Percentiles rank a stretch among this genome's conserved stretches.
Evolutionary conservation across 2,113 vertebrate species (phyloP).

Genomic region (Clarias gariepinus): DNA sequence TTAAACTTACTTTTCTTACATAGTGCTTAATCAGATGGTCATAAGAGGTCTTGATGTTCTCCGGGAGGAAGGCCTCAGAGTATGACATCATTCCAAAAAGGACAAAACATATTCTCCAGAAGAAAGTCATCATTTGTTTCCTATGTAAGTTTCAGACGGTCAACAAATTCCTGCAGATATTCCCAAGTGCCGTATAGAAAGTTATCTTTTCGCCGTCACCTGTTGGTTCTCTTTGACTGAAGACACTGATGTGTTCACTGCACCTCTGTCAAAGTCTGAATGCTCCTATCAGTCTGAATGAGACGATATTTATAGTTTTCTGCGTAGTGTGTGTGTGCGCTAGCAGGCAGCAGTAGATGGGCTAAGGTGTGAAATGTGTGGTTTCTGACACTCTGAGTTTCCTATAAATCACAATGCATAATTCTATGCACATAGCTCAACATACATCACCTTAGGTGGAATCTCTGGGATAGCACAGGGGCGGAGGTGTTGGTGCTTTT

Average conservation of each 20-base stretch:
- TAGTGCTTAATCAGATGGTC: constrained; percentile 31
- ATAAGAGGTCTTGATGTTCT: constrained; percentile 28
- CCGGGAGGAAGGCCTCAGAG: constrained; percentile 25
- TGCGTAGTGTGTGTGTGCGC: constrained; percentile 27
- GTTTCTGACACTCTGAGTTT: constrained; percentile 38
- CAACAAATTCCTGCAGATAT: constrained; percentile 31
- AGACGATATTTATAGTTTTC: constrained; percentile 53
- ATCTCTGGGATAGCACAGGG: constrained; percentile 43
- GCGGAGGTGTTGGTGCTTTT: constrained; percentile 49
- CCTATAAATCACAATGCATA: constrained; percentile 54
- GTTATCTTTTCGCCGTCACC: not conserved
- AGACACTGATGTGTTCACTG: constrained; percentile 16
- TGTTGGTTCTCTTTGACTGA: not conserved
- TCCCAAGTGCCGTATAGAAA: constrained; percentile 11
- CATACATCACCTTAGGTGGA: constrained; percentile 29
- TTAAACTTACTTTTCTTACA: constrained; percentile 31
- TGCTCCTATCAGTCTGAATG: constrained; percentile 43
- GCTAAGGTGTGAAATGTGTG: constrained; percentile 51
- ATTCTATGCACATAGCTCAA: constrained; percentile 8
- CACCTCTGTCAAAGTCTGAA: constrained; percentile 37
- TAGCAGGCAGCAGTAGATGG: constrained; percentile 19
- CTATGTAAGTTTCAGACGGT: constrained; percentile 5
- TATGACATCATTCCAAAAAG: constrained; percentile 17
- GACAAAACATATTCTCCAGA: constrained; percentile 35
- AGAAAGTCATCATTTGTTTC: constrained; percentile 16